phyloP scores from a whole-genome alignment of 2,113 vertebrate genomes.

The Jaculus jaculus region DNA sequence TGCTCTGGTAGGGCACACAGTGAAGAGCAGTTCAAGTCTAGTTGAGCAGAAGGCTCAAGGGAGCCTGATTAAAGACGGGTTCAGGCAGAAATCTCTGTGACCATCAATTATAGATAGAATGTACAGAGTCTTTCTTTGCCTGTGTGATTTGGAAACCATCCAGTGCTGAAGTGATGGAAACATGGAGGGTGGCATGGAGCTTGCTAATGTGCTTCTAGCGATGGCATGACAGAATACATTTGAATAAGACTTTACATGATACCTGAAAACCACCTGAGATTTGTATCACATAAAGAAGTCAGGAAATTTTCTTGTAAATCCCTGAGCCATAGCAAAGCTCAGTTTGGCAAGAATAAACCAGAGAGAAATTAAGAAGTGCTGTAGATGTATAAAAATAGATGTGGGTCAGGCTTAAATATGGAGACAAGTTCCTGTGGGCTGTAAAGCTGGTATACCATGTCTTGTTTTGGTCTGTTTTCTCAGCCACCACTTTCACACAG shows the following conservation, averaged over 20 bases:
- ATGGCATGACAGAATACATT: not conserved
- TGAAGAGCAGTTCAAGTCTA: not conserved
- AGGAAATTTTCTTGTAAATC: not conserved
- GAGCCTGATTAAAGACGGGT: not conserved
- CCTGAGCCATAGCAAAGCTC: not conserved
- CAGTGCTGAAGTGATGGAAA: not conserved
- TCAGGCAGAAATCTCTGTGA: not conserved
- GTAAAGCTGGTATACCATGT: not conserved
- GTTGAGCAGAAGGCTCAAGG: not conserved
- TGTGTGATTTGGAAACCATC: not conserved
- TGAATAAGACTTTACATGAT: not conserved
- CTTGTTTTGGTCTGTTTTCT: conserved; percentile 41
- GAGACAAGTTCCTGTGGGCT: conserved; percentile 6
- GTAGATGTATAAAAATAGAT: conserved; percentile 34
- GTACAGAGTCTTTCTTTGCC: not conserved
- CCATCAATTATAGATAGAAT: not conserved
- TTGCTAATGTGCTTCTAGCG: not conserved
- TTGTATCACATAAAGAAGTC: not conserved
- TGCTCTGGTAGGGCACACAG: not conserved
- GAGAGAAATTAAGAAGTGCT: not conserved
- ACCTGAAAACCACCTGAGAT: not conserved
- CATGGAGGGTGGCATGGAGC: not conserved
- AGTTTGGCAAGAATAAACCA: not conserved
- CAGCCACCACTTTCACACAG: not conserved
- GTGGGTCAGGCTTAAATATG: conserved; percentile 10